Conservation (phyloP, 2,113 vertebrate species). For the Oreotrochilus melanogaster region DNA sequence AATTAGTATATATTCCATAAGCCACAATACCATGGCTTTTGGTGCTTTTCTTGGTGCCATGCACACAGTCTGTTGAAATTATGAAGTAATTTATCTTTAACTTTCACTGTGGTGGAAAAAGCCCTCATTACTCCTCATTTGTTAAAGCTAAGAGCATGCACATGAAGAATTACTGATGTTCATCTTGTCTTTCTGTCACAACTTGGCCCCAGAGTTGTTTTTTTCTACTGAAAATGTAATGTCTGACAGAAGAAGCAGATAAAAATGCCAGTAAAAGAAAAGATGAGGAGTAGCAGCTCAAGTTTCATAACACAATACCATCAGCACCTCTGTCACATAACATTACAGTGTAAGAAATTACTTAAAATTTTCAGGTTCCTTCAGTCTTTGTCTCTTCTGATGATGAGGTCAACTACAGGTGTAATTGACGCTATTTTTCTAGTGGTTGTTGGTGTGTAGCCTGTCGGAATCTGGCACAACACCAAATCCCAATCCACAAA, state of each 20-base stretch:
- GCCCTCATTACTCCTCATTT: background rate
- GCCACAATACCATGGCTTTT: background rate
- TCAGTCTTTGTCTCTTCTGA: background rate
- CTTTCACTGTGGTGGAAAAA: background rate
- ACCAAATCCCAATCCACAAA: background rate
- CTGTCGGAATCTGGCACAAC: background rate
- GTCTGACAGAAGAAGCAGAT: background rate
- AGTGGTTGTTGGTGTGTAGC: background rate
- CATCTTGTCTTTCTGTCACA: rapidly evolving
- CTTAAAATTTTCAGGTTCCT: background rate
- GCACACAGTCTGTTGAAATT: background rate
- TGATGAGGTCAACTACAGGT: background rate
- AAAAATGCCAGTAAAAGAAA: background rate
- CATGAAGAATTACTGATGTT: background rate
- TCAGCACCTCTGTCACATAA: background rate
- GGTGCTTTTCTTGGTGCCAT: background rate
- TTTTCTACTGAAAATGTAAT: background rate
- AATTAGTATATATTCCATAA: background rate
- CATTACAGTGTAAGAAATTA: background rate
- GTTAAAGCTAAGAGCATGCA: background rate
- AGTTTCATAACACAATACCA: background rate
- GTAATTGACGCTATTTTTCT: background rate
- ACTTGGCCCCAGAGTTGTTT: rapidly evolving
- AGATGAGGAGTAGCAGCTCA: background rate
- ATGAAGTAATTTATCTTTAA: background rate